A percentile compares a stretch with the other conserved stretches of the same genome.
phyloP scores from a whole-genome alignment of 2,888 invertebrate species.

The Subacronicta megacephala region DNA sequence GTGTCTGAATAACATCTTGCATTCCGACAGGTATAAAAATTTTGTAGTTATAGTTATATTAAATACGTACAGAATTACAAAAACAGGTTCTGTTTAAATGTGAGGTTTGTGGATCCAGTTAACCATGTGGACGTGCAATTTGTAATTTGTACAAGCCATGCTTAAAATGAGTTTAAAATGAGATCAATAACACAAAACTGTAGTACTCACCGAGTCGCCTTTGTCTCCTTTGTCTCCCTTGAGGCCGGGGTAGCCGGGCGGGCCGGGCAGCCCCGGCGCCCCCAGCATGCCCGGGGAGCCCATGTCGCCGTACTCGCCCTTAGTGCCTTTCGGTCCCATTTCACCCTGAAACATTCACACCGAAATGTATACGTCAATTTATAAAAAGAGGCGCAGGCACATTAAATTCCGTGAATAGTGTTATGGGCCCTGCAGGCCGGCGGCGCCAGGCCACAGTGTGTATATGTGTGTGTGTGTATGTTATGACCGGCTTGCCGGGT shows the following conservation, averaged over 20 bases:
- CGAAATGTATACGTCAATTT: background rate
- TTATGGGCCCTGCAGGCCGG: constrained; percentile 97
- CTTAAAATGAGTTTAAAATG: background rate
- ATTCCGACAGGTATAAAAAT: too few relatives aligned
- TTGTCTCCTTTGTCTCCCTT: constrained; percentile 98
- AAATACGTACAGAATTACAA: too few relatives aligned
- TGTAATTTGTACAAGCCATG: background rate
- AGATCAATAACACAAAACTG: background rate
- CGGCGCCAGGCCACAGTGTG: constrained; percentile 92
- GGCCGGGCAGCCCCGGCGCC: constrained; percentile 95
- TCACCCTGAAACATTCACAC: constrained; percentile 90
- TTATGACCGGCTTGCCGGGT: constrained; percentile 93
- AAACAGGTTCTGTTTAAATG: too few relatives aligned
- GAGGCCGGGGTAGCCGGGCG: constrained; percentile 96
- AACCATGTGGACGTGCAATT: too few relatives aligned
- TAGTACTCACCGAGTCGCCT: constrained; percentile 95
- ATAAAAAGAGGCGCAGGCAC: constrained; percentile 90
- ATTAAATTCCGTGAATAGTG: too few relatives aligned
- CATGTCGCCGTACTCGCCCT: constrained; percentile 97
- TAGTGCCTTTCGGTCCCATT: constrained; percentile 96
- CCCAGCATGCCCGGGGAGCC: constrained; percentile 98
- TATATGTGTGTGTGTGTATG: too few relatives aligned
- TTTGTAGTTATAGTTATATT: too few relatives aligned
- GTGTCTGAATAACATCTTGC: too few relatives aligned
- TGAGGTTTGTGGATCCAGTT: too few relatives aligned